A percentile compares a stretch with the other conserved stretches of the same genome.
Conservation (phyloP, 2,888 invertebrate genomes). For the Drosophila mimica region DNA sequence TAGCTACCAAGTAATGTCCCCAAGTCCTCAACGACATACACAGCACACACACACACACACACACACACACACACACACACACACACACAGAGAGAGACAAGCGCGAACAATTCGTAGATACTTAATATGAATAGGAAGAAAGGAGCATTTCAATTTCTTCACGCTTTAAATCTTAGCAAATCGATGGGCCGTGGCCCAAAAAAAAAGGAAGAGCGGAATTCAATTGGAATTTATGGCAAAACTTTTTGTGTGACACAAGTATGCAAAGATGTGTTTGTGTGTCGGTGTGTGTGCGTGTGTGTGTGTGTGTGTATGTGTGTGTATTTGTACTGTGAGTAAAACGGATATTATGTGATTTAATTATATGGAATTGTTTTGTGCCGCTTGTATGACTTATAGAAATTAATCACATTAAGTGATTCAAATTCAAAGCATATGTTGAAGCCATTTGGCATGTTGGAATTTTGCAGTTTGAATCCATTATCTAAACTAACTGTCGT, state of each 20-base stretch:
- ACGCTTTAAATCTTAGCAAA: slow-evolving; percentile 63
- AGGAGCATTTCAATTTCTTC: slow-evolving; percentile 57
- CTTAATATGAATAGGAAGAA: slow-evolving; percentile 52
- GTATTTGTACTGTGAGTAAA: slow-evolving; percentile 2
- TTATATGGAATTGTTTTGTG: slow-evolving; percentile 36
- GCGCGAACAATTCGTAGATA: slow-evolving; percentile 46
- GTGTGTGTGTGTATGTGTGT: neutral
- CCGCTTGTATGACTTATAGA: slow-evolving; percentile 29
- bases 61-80: slow-evolving; percentile 3
- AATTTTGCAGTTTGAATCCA: slow-evolving; percentile 7
- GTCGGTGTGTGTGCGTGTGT: neutral
- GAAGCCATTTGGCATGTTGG: neutral
- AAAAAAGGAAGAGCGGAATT: slow-evolving; percentile 42
- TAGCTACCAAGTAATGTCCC: slow-evolving; percentile 31
- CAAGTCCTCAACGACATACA: slow-evolving; percentile 12
- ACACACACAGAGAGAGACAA: slow-evolving; percentile 7
- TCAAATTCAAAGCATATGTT: slow-evolving; percentile 5
- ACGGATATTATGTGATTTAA: slow-evolving; percentile 39
- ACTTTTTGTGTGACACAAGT: slow-evolving; percentile 58
- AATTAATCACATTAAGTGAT: slow-evolving; percentile 32
- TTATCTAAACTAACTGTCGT: neutral
- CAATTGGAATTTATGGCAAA: slow-evolving; percentile 58
- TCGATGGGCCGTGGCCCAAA: slow-evolving; percentile 57
- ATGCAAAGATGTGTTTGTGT: slow-evolving; percentile 28
- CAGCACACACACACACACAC: slow-evolving; percentile 4